Percentiles rank a stretch among this genome's conserved stretches.
phyloP scores from a whole-genome alignment of 2,888 invertebrate genomes.

The Pollenia griseotomentosa region DNA sequence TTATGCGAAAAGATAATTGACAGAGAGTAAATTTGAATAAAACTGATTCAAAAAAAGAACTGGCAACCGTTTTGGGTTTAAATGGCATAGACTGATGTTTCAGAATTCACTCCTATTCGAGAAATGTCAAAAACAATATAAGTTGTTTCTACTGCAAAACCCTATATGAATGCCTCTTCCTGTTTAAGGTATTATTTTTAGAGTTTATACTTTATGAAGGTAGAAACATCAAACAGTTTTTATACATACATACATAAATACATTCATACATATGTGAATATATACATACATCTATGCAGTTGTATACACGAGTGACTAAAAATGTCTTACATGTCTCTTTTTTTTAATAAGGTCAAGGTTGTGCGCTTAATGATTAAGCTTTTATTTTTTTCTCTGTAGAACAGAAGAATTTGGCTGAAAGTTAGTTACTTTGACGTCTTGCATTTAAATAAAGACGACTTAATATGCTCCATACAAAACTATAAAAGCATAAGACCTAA shows the following conservation, averaged over 20 bases:
- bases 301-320: slow-evolving; percentile 1
- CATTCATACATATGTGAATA: too few relatives aligned
- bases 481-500: slow-evolving; percentile 1
- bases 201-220: slow-evolving; percentile 2
- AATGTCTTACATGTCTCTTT: slow-evolving; percentile 44
- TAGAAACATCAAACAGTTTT: neutral
- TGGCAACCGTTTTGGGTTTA: too few relatives aligned
- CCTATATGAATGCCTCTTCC: neutral
- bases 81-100: too few relatives aligned
- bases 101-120: too few relatives aligned
- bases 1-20: too few relatives aligned
- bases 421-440: slow-evolving; percentile 44
- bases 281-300: neutral
- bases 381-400: slow-evolving; percentile 1
- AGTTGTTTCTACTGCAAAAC: too few relatives aligned
- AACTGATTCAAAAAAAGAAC: too few relatives aligned
- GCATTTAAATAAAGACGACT: slow-evolving; percentile 28
- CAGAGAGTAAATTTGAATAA: too few relatives aligned
- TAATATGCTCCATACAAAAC: slow-evolving; percentile 28
- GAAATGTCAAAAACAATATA: too few relatives aligned
- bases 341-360: slow-evolving; percentile 68
- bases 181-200: slow-evolving; percentile 47
- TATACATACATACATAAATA: neutral
- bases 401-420: slow-evolving; percentile 21
- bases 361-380: slow-evolving; percentile 11